These are phyloP conservation scores for Hybognathus amarus DNA, from an alignment of 2,797 vertebrate genomes.

Conservation along the genomic window DNA sequence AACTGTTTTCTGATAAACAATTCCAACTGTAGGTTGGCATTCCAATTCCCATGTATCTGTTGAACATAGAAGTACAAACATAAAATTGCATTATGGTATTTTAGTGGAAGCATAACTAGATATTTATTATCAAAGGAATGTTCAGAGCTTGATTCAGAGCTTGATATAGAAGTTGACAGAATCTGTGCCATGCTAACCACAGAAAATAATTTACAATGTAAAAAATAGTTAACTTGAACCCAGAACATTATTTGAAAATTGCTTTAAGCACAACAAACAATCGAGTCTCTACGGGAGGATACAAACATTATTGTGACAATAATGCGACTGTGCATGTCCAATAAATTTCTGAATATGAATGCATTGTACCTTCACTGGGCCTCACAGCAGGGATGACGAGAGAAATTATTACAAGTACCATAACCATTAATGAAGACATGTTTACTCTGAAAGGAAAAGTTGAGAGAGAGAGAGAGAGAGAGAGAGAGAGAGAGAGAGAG, in stretches of 20 bases:
- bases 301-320: not conserved
- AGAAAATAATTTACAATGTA: not conserved
- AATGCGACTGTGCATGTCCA: not conserved
- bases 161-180: too few species aligned
- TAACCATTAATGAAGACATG: not conserved
- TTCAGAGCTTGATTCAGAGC: not conserved
- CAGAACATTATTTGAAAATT: not conserved
- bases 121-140: not conserved
- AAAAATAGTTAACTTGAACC: not conserved
- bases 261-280: not conserved
- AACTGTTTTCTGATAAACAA: not conserved
- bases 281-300: not conserved
- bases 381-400: slow-evolving; percentile 1
- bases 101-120: not conserved
- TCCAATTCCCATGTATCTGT: not conserved
- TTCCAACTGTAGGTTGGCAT: not conserved
- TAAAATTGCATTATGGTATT: not conserved
- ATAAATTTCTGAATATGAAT: not conserved
- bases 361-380: not conserved
- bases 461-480: not conserved
- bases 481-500: too few species aligned
- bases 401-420: not conserved
- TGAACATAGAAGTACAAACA: not conserved
- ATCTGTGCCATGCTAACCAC: not conserved
- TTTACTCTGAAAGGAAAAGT: not conserved